A percentile compares a stretch with the other conserved stretches of the same genome.
These are phyloP conservation scores for Gymnocypris eckloni DNA, from an alignment of 2,797 vertebrate genomes.

Conservation along the genomic window DNA sequence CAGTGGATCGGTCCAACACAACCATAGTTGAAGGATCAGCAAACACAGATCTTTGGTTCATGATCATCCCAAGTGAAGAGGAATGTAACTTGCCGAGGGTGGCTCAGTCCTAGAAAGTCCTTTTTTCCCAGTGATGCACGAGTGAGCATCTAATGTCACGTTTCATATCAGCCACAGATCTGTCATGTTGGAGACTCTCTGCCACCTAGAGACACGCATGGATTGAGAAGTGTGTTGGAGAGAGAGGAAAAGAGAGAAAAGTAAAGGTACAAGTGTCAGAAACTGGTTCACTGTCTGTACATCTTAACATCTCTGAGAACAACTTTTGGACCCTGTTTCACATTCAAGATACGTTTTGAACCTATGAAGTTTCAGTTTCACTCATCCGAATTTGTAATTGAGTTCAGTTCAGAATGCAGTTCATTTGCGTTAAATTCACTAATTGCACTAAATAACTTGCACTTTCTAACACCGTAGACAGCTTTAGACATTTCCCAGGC, in stretches of 20 bases:
- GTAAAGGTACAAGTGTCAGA: constrained; percentile 25
- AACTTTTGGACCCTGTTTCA: neutral
- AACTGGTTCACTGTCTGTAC: constrained; percentile 17
- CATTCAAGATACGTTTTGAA: neutral
- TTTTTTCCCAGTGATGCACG: neutral
- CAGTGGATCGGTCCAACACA: neutral
- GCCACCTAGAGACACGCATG: constrained; percentile 38
- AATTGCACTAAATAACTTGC: neutral
- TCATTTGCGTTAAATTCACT: neutral
- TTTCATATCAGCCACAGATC: constrained; percentile 24
- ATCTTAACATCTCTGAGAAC: constrained; percentile 7
- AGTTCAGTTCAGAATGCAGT: neutral
- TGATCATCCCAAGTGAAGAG: constrained; percentile 24
- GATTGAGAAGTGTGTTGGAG: neutral
- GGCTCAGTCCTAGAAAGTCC: constrained; percentile 21
- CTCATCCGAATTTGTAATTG: neutral
- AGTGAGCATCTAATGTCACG: constrained; percentile 30
- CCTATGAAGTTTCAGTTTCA: neutral
- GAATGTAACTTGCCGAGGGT: constrained; percentile 17
- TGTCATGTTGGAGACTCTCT: constrained; percentile 42
- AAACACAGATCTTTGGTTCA: constrained; percentile 25
- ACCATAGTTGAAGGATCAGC: neutral
- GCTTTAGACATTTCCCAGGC: neutral
- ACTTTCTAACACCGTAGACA: neutral
- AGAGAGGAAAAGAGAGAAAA: neutral